phyloP scores from a whole-genome alignment of 2,797 vertebrate genomes.

The Myioborus melanocephalus region DNA sequence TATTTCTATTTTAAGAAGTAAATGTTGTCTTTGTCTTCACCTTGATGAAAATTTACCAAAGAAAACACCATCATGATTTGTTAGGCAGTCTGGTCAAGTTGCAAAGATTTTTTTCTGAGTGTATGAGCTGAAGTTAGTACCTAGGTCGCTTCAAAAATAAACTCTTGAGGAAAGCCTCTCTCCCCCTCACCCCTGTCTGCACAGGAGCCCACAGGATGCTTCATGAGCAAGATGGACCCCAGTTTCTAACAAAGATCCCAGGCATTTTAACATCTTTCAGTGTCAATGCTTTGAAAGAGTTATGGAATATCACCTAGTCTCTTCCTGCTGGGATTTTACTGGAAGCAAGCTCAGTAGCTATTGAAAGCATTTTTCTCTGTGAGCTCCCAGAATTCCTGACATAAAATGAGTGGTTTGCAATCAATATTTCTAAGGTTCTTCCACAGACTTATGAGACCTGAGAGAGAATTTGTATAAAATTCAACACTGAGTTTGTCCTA shows the following conservation, averaged over 20 bases:
- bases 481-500: background rate
- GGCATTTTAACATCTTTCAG: background rate
- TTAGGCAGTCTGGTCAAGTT: background rate
- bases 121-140: background rate
- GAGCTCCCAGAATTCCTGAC: background rate
- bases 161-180: background rate
- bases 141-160: background rate
- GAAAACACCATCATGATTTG: background rate
- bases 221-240: background rate
- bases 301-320: background rate
- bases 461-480: background rate
- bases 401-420: background rate
- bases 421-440: background rate
- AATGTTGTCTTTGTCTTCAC: conserved; percentile 35
- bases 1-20: conserved; percentile 49
- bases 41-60: conserved; percentile 33
- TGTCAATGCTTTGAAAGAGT: background rate
- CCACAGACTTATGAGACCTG: background rate
- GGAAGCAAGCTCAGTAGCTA: background rate
- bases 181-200: background rate
- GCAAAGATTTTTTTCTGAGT: background rate
- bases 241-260: background rate
- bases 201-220: background rate
- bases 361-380: background rate
- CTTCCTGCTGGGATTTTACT: background rate